A percentile compares a stretch with the other conserved stretches of the same genome.
Evolutionary conservation across 2,888 invertebrate genomes (phyloP).

Genomic region (Athrips mouffetella): DNA sequence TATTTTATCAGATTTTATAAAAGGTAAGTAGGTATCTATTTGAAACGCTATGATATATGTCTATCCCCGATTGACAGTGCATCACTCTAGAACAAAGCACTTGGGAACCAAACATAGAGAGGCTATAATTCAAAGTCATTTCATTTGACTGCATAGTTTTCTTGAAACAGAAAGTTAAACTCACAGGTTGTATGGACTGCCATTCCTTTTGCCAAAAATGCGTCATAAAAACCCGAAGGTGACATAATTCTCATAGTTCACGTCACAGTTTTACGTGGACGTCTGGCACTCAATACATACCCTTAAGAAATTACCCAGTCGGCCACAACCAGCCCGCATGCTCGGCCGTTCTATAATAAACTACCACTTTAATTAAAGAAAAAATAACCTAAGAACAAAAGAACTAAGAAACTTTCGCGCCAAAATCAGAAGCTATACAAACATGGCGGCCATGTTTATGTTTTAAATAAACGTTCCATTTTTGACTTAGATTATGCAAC

Average conservation of each 20-base stretch:
- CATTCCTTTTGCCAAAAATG: neutral
- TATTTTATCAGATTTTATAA: no score
- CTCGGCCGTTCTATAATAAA: constrained; percentile 37
- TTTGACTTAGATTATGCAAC: no score
- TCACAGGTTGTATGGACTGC: neutral
- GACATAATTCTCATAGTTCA: constrained; percentile 37
- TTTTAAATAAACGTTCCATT: neutral
- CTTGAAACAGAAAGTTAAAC: no score
- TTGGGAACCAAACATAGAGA: no score
- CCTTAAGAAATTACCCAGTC: constrained; percentile 61
- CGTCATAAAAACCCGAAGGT: constrained; percentile 5
- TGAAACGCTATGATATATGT: no score
- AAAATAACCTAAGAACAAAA: neutral
- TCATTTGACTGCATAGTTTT: no score
- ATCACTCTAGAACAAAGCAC: no score
- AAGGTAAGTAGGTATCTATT: no score
- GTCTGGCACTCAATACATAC: constrained; percentile 58
- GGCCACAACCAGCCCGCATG: constrained; percentile 50
- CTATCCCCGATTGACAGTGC: no score
- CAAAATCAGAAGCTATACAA: neutral
- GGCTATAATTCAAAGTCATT: no score
- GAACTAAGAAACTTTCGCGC: neutral
- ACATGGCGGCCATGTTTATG: neutral
- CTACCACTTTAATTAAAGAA: constrained; percentile 37
- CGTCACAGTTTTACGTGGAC: constrained; percentile 40